Conservation (phyloP, 2,888 invertebrate species). For the Brachynemurus nebulosus region DNA sequence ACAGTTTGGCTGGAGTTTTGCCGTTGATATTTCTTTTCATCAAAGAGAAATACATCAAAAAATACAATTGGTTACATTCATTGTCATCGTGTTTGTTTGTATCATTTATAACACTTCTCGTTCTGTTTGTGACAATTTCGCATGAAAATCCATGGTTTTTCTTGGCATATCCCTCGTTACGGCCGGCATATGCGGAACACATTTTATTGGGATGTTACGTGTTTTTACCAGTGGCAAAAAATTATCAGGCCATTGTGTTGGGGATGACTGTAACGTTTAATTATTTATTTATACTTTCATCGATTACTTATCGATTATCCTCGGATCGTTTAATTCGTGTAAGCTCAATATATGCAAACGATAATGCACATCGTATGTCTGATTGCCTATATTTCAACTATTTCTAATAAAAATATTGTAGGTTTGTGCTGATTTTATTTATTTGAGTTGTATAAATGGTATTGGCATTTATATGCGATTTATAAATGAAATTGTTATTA, state of each 20-base stretch:
- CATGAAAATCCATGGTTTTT: conserved; percentile 33
- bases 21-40: conserved; percentile 34
- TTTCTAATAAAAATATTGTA: no score
- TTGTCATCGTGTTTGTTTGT: conserved; percentile 31
- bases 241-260: conserved; percentile 52
- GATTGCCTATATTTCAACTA: no score
- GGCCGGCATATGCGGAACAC: conserved; percentile 58
- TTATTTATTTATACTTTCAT: conserved; percentile 44
- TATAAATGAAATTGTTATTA: conserved; percentile 75
- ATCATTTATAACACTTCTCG: conserved; percentile 35
- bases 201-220: conserved; percentile 68
- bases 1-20: conserved; percentile 30
- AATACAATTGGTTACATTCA: conserved; percentile 28
- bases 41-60: conserved; percentile 31
- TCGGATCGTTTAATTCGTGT: conserved; percentile 31
- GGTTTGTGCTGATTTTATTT: conserved; percentile 57
- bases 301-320: conserved; percentile 36
- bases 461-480: conserved; percentile 80
- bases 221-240: conserved; percentile 67
- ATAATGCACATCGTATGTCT: no score
- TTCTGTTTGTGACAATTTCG: conserved; percentile 51
- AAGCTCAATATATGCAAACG: no score
- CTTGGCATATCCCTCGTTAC: conserved; percentile 26
- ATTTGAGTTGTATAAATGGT: conserved; percentile 58
- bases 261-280: conserved; percentile 52